A percentile compares a stretch with the other conserved stretches of the same genome.
phyloP scores from a whole-genome alignment of 2,888 invertebrate species.

The Rhyacophila evoluta region DNA sequence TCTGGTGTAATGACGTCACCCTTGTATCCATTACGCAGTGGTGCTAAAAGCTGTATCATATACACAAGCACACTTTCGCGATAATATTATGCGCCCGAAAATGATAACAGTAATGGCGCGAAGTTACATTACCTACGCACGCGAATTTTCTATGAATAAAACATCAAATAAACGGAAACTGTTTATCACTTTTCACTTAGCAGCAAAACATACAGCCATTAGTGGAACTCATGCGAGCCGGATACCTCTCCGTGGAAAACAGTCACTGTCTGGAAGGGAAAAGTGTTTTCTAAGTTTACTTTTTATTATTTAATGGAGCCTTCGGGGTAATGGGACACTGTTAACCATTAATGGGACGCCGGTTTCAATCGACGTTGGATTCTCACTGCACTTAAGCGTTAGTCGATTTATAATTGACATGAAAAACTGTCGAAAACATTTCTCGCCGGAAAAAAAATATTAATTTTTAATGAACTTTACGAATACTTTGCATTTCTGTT shows the following conservation, averaged over 20 bases:
- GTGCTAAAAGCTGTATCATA: not conserved
- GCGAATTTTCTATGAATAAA: constrained; percentile 48
- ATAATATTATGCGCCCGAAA: constrained; percentile 26
- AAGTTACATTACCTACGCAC: constrained; percentile 34
- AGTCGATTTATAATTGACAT: no score
- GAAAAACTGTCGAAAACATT: no score
- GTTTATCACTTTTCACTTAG: constrained; percentile 48
- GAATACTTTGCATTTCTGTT: no score
- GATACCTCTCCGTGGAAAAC: constrained; percentile 5
- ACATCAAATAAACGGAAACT: constrained; percentile 51
- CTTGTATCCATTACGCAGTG: not conserved
- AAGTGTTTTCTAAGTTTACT: not conserved
- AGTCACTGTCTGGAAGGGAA: not conserved
- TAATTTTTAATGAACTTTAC: no score
- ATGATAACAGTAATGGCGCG: constrained; percentile 48
- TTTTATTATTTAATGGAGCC: no score
- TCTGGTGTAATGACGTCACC: not conserved
- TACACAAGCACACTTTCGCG: not conserved
- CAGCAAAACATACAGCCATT: constrained; percentile 20
- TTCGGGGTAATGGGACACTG: no score
- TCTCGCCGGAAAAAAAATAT: no score
- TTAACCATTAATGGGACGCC: no score
- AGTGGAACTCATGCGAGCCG: constrained; percentile 29
- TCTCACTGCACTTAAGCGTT: no score
- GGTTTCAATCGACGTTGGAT: no score